Evolutionary conservation across 2,797 vertebrate species (phyloP).

Genomic region (Macrochelys suwanniensis): DNA sequence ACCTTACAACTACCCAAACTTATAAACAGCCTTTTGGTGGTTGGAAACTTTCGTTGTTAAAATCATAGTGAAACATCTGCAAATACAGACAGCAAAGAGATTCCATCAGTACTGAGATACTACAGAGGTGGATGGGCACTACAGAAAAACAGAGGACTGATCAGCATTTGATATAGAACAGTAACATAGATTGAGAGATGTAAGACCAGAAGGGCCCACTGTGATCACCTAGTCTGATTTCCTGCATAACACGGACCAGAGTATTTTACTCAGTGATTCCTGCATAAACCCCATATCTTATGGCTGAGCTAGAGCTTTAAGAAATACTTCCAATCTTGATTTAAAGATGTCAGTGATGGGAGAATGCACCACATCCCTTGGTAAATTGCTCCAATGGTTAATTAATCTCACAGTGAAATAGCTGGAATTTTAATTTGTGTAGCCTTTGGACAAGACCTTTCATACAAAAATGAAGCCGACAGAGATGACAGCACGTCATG

Average conservation of each 20-base stretch:
- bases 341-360: background rate
- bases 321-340: background rate
- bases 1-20: background rate
- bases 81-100: background rate
- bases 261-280: background rate
- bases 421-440: rapidly evolving
- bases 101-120: background rate
- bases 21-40: background rate
- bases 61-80: background rate
- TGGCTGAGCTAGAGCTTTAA: background rate
- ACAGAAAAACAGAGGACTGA: too few species aligned
- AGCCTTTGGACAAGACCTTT: background rate
- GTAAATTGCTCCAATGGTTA: background rate
- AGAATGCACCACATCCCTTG: background rate
- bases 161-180: background rate
- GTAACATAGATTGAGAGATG: background rate
- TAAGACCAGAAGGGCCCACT: background rate
- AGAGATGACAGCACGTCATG: background rate
- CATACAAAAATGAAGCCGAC: background rate
- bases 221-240: background rate
- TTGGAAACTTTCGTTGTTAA: background rate
- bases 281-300: background rate
- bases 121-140: background rate
- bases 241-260: background rate
- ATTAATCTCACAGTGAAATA: background rate